Percentiles rank a stretch among this genome's conserved stretches.
These are phyloP conservation scores for Mesorhabditis sp. DNA, from an alignment of 2,888 invertebrate species.

Conservation along the genomic window DNA sequence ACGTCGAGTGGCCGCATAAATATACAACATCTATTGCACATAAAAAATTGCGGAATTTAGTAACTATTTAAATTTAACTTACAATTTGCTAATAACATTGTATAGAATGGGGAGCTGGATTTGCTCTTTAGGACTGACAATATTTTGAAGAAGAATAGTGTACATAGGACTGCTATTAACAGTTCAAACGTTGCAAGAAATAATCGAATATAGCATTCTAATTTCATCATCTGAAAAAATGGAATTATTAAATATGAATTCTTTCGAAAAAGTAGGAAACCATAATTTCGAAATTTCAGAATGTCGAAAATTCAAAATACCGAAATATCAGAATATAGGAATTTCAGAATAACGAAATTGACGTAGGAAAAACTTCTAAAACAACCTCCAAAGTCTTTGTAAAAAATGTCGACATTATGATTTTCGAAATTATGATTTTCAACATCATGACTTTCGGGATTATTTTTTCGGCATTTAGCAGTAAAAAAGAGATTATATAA, in stretches of 20 bases:
- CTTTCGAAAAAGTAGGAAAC: neutral
- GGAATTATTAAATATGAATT: neutral
- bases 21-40: neutral
- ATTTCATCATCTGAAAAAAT: neutral
- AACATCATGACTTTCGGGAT: too few species aligned
- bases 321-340: too few species aligned
- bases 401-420: too few species aligned
- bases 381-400: too few species aligned
- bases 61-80: neutral
- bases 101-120: constrained; percentile 1
- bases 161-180: neutral
- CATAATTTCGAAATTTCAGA: too few species aligned
- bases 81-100: constrained; percentile 2
- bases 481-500: too few species aligned
- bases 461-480: too few species aligned
- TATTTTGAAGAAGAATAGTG: neutral
- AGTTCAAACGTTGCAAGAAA: neutral
- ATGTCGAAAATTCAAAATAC: too few species aligned
- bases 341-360: too few species aligned
- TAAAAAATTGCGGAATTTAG: neutral
- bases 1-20: constrained; percentile 1
- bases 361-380: too few species aligned
- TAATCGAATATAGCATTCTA: neutral
- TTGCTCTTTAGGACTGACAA: neutral
- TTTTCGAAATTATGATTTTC: too few species aligned